phyloP scores from a whole-genome alignment of 2,113 vertebrate genomes.

The Cyphomyrus discorhynchus region DNA sequence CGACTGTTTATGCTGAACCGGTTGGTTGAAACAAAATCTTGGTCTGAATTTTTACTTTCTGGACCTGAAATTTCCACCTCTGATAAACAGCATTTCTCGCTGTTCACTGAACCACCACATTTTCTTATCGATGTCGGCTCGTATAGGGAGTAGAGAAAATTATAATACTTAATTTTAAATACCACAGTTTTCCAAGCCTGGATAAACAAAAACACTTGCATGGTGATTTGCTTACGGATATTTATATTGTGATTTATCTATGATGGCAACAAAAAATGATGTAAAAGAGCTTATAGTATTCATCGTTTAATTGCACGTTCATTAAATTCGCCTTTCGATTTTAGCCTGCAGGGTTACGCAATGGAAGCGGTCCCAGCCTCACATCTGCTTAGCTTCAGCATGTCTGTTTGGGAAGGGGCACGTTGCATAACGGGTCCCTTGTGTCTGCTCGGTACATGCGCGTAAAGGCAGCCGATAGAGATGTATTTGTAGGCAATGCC shows the following conservation, averaged over 20 bases:
- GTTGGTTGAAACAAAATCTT: too few relatives aligned
- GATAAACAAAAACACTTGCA: neutral
- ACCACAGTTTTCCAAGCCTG: neutral
- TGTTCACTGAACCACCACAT: neutral
- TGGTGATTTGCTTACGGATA: neutral
- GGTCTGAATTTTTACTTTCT: too few relatives aligned
- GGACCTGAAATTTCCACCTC: too few relatives aligned
- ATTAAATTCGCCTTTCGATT: neutral
- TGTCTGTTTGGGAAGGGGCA: neutral
- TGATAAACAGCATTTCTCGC: neutral
- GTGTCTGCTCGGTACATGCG: neutral
- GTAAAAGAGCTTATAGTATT: neutral
- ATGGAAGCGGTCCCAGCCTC: neutral
- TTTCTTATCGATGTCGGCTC: neutral
- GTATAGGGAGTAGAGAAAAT: neutral
- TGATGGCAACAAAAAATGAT: neutral
- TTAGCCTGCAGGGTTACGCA: neutral
- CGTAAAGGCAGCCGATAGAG: neutral
- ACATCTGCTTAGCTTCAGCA: neutral
- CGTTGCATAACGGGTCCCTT: neutral
- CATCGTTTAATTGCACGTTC: neutral
- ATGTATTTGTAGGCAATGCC: neutral
- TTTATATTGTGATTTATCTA: neutral
- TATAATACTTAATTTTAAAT: neutral
- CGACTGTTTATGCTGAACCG: too few relatives aligned